These are phyloP conservation scores for Girardinus metallicus DNA, from an alignment of 2,797 vertebrate species.

Conservation along the genomic window DNA sequence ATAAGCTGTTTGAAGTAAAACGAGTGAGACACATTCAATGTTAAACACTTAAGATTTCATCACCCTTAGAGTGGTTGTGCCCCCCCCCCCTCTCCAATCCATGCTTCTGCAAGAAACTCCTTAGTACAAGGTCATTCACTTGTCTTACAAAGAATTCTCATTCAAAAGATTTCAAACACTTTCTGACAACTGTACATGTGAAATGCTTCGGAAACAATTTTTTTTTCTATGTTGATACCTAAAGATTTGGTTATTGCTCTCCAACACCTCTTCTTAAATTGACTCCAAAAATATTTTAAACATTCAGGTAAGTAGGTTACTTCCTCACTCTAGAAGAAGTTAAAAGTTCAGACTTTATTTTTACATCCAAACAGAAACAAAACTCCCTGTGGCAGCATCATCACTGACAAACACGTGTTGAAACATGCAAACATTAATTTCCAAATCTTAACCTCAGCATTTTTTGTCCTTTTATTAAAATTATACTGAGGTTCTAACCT, in stretches of 20 bases:
- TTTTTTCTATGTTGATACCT: neutral
- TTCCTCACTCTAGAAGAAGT: neutral
- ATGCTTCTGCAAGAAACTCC: neutral
- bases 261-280: neutral
- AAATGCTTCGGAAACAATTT: constrained; percentile 2
- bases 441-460: neutral
- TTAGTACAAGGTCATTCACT: constrained; percentile 57
- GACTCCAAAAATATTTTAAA: neutral
- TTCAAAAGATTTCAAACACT: constrained; percentile 45
- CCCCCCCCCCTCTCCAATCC: too few relatives aligned
- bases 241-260: neutral
- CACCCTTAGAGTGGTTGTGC: neutral
- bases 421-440: neutral
- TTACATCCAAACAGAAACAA: neutral
- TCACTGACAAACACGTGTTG: neutral
- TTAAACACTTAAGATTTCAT: constrained; percentile 11
- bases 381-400: neutral
- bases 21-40: neutral
- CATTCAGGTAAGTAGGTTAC: neutral
- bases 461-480: neutral
- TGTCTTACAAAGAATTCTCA: constrained; percentile 41
- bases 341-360: neutral
- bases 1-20: constrained; percentile 2
- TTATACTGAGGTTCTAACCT: neutral
- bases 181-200: constrained; percentile 45